These are phyloP conservation scores for Muscina levida DNA, from an alignment of 2,888 invertebrate genomes.

Conservation along the genomic window DNA sequence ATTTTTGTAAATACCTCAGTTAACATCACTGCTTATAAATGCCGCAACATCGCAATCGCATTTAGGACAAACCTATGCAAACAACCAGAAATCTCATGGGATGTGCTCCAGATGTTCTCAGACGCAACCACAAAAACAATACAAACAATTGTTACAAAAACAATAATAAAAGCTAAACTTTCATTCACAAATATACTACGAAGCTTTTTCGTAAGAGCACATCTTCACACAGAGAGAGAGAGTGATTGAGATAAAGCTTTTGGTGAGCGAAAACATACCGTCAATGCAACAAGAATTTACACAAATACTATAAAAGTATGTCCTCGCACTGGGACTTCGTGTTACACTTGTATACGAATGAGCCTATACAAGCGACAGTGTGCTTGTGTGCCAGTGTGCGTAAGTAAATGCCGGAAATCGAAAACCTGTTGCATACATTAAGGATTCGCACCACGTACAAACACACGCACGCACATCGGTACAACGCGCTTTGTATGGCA, in stretches of 20 bases:
- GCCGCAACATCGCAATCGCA: background rate
- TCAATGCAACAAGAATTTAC: no score
- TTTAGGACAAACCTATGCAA: background rate
- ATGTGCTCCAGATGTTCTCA: background rate
- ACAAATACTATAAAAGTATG: no score
- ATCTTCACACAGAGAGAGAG: background rate
- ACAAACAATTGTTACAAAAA: slow-evolving; percentile 8
- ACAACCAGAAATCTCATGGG: slow-evolving; percentile 3
- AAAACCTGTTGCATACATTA: slow-evolving; percentile 63
- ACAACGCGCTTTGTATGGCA: background rate
- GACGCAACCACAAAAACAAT: slow-evolving; percentile 17
- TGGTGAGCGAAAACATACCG: background rate
- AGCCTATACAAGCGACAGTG: slow-evolving; percentile 1
- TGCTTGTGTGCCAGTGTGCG: no score
- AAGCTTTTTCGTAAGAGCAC: background rate
- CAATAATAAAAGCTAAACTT: slow-evolving; percentile 1
- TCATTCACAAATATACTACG: slow-evolving; percentile 14
- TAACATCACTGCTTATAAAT: slow-evolving; percentile 1
- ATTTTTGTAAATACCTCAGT: background rate
- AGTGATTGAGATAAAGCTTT: slow-evolving; percentile 11
- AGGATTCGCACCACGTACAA: slow-evolving; percentile 2
- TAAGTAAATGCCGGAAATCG: slow-evolving; percentile 62
- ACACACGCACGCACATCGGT: background rate
- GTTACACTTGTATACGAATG: background rate
- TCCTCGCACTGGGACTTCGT: background rate